A percentile compares a stretch with the other conserved stretches of the same genome.
phyloP scores from a whole-genome alignment of 2,113 vertebrate species.

The Scomber colias region DNA sequence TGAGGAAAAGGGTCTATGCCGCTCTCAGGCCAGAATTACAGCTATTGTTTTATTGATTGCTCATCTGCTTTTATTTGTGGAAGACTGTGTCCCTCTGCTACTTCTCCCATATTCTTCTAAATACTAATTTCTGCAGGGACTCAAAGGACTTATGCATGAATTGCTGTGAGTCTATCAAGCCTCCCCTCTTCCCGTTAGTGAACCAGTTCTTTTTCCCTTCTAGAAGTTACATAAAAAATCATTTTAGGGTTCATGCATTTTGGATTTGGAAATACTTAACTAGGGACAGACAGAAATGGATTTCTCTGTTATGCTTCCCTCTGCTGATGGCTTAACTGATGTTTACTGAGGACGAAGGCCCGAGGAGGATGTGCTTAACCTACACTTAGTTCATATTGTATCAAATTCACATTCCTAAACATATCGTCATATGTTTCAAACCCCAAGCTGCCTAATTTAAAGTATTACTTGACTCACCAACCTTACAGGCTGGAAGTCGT shows the following conservation, averaged over 20 bases:
- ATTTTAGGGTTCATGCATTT: constrained; percentile 69
- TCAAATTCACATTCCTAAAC: constrained; percentile 45
- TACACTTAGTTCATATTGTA: constrained; percentile 18
- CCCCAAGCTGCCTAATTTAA: constrained; percentile 51
- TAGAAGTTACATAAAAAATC: constrained; percentile 51
- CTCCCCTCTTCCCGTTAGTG: constrained; percentile 1
- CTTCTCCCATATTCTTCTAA: constrained; percentile 41
- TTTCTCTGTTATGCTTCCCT: constrained; percentile 49
- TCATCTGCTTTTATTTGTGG: constrained; percentile 66
- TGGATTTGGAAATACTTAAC: constrained; percentile 62
- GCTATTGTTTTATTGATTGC: constrained; percentile 79
- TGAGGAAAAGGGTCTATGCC: constrained; percentile 56
- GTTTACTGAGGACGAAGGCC: constrained; percentile 46
- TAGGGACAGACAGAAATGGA: constrained; percentile 36
- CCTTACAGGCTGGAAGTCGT: constrained; percentile 47
- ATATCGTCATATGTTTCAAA: constrained; percentile 38
- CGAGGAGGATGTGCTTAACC: constrained; percentile 33
- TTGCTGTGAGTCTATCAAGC: constrained; percentile 49
- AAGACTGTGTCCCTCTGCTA: constrained; percentile 49
- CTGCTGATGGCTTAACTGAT: constrained; percentile 48
- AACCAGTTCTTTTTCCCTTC: constrained; percentile 6
- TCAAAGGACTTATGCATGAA: constrained; percentile 51
- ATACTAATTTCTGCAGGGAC: constrained; percentile 48
- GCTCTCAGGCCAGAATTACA: constrained; percentile 56
- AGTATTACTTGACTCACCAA: constrained; percentile 58